Percentiles rank a stretch among this genome's conserved stretches.
Evolutionary conservation across 30 jellyfish, hydroid and myxozoan genomes (phyloP).

Genomic region (Sanderia malayensis): DNA sequence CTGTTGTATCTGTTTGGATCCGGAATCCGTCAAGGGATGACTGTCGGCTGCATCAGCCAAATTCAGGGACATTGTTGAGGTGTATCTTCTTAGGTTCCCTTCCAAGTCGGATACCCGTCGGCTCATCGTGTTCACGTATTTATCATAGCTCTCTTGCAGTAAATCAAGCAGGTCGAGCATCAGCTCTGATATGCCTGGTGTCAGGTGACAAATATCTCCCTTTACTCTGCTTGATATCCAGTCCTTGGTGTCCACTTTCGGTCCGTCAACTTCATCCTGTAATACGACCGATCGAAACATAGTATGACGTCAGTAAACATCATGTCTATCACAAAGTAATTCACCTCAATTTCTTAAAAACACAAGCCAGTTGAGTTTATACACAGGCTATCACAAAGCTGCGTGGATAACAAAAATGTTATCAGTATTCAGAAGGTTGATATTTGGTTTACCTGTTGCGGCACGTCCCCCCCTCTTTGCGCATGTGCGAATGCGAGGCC

Average conservation of each 20-base stretch:
- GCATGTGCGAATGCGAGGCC: slow-evolving; percentile 3
- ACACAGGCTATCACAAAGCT: too few relatives aligned
- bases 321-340: too few relatives aligned
- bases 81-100: slow-evolving; percentile 31
- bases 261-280: not conserved
- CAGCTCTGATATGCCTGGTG: slow-evolving; percentile 57
- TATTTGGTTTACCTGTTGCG: not conserved
- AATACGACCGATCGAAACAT: too few relatives aligned
- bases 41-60: slow-evolving; percentile 9
- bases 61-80: slow-evolving; percentile 35
- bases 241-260: not conserved
- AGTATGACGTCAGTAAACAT: too few relatives aligned
- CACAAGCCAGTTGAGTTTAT: too few relatives aligned
- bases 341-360: too few relatives aligned
- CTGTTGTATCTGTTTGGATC: slow-evolving; percentile 13
- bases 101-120: slow-evolving; percentile 32
- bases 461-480: not conserved
- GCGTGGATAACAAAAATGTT: too few relatives aligned
- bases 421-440: too few relatives aligned
- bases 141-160: slow-evolving; percentile 43
- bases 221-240: slow-evolving; percentile 28
- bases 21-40: slow-evolving; percentile 10
- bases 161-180: slow-evolving; percentile 44
- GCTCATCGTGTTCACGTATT: slow-evolving; percentile 31
- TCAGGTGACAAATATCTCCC: slow-evolving; percentile 45